phyloP scores from a whole-genome alignment of 2,797 vertebrate genomes.

The Amphiprion clarkii region DNA sequence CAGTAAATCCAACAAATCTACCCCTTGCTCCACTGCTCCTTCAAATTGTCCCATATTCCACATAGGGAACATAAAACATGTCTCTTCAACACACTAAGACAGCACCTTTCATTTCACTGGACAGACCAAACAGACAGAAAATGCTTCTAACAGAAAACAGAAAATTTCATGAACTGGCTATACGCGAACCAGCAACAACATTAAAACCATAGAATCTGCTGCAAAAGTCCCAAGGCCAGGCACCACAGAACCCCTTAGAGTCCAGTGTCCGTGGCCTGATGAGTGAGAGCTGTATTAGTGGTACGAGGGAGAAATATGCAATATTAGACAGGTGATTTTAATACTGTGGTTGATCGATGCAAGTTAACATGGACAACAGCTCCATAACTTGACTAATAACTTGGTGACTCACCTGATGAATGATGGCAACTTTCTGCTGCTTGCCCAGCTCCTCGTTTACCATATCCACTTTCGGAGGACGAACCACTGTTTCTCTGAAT shows the following conservation, averaged over 20 bases:
- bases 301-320: too few relatives aligned
- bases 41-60: neutral
- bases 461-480: conserved; percentile 97
- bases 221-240: too few relatives aligned
- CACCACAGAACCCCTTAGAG: too few relatives aligned
- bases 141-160: neutral
- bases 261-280: too few relatives aligned
- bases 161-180: neutral
- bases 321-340: too few relatives aligned
- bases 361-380: neutral
- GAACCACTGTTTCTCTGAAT: conserved; percentile 95
- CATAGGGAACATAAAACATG: too few relatives aligned
- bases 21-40: neutral
- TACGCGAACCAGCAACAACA: too few relatives aligned
- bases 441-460: conserved; percentile 96
- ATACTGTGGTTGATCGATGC: too few relatives aligned
- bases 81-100: neutral
- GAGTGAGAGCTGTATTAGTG: too few relatives aligned
- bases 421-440: conserved; percentile 95
- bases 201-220: too few relatives aligned
- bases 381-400: neutral
- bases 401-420: conserved; percentile 87
- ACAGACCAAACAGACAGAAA: neutral
- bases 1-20: neutral
- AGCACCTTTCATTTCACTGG: neutral